These are phyloP conservation scores for Rachycentron canadum DNA, from an alignment of 2,797 vertebrate species.

Conservation along the genomic window DNA sequence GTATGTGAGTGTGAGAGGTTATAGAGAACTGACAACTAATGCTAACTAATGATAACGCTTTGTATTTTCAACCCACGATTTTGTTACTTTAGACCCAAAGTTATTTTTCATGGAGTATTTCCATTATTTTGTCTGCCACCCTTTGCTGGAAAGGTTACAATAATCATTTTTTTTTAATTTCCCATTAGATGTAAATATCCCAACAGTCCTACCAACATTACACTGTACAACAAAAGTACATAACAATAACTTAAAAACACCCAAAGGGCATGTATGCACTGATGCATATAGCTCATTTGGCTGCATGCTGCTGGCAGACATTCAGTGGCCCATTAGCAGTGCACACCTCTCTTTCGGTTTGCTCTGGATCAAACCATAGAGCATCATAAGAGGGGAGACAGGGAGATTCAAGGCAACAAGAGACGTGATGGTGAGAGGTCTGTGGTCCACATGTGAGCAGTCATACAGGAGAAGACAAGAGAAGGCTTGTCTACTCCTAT, in stretches of 20 bases:
- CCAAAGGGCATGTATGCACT: conserved; percentile 39
- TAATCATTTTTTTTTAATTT: not conserved
- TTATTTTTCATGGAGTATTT: conserved; percentile 5
- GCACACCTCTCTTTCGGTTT: conserved; percentile 42
- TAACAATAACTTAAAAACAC: conserved; percentile 49
- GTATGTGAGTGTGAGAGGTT: not conserved
- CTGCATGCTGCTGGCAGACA: conserved; percentile 43
- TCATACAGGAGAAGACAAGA: conserved; percentile 33
- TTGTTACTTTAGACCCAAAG: not conserved
- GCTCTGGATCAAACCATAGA: conserved; percentile 34
- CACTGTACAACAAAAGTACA: conserved; percentile 38
- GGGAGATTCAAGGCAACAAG: conserved; percentile 26
- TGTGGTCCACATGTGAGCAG: conserved; percentile 33
- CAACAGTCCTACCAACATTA: conserved; percentile 11
- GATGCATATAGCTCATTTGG: conserved; percentile 57
- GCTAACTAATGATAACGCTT: conserved; percentile 3
- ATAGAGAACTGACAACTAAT: not conserved
- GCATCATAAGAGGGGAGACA: conserved; percentile 12
- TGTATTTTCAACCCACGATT: not conserved
- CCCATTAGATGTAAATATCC: conserved; percentile 11
- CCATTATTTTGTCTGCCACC: not conserved
- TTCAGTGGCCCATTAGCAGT: conserved; percentile 50
- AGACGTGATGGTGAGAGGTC: conserved; percentile 59
- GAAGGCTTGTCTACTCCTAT: conserved; percentile 27
- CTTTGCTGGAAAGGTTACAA: not conserved